Evolutionary conservation across 2,888 invertebrate genomes (phyloP), one percentile per base, ranked within the genome.

Genomic region (Apamea sordens): DNA sequence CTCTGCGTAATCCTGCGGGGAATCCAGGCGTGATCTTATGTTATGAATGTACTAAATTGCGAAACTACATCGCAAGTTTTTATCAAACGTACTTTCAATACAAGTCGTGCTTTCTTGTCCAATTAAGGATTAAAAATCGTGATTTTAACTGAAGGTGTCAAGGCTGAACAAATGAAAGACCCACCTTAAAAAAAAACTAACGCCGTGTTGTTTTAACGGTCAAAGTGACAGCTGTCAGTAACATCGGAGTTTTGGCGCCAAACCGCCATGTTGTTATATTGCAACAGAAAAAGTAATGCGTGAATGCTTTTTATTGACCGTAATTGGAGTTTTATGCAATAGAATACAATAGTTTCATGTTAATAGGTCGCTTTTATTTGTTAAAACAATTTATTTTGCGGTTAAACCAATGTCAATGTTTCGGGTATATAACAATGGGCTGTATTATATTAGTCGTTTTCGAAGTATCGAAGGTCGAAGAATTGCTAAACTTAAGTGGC

Each of bases 351-450:
- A 18, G 73, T 64, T 81, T 15, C 21, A 47, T 36, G 72, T 82
- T 61, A 73, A 10, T 56, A 53, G 82, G 82, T 65, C 72, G 32
- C 5, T 70, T 76, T 59, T 82, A 53, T 76, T 73, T 67, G 73
- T 50, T 86, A 53, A 72, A 86, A 82, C 71, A 73, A 76, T 69
- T 76, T 82, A 44, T 77, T 76, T 13, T 73, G 61, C 32, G 64
- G 82, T 77, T 47, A 32, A 15, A 28, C n/a, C 64, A 86, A 86
- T 87, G 84, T 78, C 64, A 72, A 71, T 83, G 65, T 53, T 77
- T 64, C 32, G 28, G 8, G 11, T 73, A 44, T 13, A n/a, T 70
- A 77, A 80, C 44, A 68, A 79, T 83, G 83, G 78, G 28, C 56
- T 36, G 10, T n/a, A 24, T 15, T 70, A 50, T 24, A 50, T 24